These are phyloP conservation scores for Lasioglossum malachurum DNA, from an alignment of 2,888 invertebrate genomes.

Conservation along the genomic window DNA sequence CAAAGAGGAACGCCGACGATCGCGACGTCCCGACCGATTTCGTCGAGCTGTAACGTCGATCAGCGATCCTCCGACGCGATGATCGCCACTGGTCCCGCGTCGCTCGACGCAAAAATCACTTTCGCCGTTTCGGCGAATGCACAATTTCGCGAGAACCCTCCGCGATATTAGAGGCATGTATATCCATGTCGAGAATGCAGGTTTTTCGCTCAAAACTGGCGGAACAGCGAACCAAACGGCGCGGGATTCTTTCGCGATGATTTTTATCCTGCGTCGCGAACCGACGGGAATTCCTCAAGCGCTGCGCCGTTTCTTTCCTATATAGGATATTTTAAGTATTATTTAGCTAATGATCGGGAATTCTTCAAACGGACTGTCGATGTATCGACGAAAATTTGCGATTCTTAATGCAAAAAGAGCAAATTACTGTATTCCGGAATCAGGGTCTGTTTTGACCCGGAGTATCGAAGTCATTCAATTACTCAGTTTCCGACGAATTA, in stretches of 20 bases:
- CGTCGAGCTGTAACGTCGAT: not conserved
- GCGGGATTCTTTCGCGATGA: conserved; percentile 5
- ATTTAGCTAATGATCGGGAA: not conserved
- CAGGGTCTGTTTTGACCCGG: too few relatives aligned
- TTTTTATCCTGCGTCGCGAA: not conserved
- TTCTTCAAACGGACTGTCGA: not conserved
- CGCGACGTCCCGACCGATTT: conserved; percentile 4
- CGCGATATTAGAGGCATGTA: not conserved
- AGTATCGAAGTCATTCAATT: too few relatives aligned
- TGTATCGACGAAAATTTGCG: not conserved
- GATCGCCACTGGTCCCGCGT: not conserved
- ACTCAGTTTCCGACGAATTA: too few relatives aligned
- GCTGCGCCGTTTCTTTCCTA: not conserved
- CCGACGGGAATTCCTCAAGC: not conserved
- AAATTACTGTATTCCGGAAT: too few relatives aligned
- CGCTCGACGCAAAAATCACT: not conserved
- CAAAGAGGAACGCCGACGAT: conserved; percentile 25
- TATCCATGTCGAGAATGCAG: conserved; percentile 6
- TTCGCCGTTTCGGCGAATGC: not conserved
- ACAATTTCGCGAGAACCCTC: not conserved
- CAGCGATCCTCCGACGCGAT: not conserved
- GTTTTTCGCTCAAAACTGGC: not conserved
- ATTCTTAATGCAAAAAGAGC: too few relatives aligned
- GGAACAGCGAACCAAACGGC: conserved; percentile 1
- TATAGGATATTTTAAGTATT: not conserved